Evolutionary conservation across 2,113 vertebrate species (phyloP).

Genomic region (Microtus montanus): DNA sequence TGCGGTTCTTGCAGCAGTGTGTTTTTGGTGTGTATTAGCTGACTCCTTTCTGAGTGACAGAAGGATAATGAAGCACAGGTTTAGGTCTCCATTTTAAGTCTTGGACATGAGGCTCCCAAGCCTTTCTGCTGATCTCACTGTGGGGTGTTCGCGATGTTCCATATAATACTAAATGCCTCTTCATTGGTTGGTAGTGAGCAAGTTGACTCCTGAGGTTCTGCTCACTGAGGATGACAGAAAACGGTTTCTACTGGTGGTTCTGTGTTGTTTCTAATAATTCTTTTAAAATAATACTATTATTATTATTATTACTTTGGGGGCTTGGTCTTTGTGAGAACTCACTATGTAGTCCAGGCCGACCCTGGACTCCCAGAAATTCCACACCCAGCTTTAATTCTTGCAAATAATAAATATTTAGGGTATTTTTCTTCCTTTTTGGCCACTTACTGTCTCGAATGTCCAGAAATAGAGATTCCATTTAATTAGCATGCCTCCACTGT

Average conservation of each 20-base stretch:
- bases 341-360: neutral
- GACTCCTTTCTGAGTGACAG: neutral
- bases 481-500: neutral
- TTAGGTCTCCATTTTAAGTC: neutral
- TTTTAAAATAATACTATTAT: neutral
- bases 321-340: too few species aligned
- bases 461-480: neutral
- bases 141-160: neutral
- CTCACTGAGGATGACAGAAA: neutral
- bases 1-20: neutral
- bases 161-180: neutral
- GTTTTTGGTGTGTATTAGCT: neutral
- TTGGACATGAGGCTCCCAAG: neutral
- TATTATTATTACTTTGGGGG: neutral
- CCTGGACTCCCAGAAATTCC: neutral
- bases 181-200: neutral
- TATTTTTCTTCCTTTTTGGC: constrained; percentile 14
- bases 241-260: neutral
- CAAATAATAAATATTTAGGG: neutral
- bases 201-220: neutral
- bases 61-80: neutral
- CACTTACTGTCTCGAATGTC: neutral
- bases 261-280: neutral
- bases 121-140: constrained; percentile 4
- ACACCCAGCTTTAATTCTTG: neutral